Evolutionary conservation across 2,797 vertebrate species (phyloP), one percentile per base, ranked within the genome.

Genomic region (Onychomys leucogaster): DNA sequence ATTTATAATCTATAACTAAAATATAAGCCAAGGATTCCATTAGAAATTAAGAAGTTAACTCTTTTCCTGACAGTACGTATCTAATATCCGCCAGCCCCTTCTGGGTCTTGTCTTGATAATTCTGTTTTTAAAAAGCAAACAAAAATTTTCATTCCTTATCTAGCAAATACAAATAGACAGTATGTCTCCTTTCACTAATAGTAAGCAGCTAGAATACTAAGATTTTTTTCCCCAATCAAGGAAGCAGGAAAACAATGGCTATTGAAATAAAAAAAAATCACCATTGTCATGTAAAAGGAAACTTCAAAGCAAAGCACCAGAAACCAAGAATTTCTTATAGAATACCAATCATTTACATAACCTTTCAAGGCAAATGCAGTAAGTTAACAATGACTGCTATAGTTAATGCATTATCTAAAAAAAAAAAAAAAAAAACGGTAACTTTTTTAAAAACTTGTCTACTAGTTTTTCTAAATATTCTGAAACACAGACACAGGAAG

Each of bases 371-470:
- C 69, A 96, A 83, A n/a, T 73, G 52, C 41, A 10, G 41, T 73
- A 86, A 83, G 27, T 83, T 61, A 61, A 71, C 29, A 88, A 37
- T 89, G 82, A 96, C 71, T 80, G n/a, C 63, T 90, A 69, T 1
- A 25, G 8, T 32, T 55, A 49, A n/a, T 49, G 23, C 5, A 37
- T 71, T 93, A 93, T 14, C n/a, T 91, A n/a, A n/a, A n/a, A n/a
- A n/a, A n/a, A n/a, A n/a, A n/a, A 55, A 89, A 96, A 90, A 89
- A 96, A 90, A 91, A 37, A 57, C 55, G 65, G 41, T 85, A 89
- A 81, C 7, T 27, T 94, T 71, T 29, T 46, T 67, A 32, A 6
- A 5, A 34, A 37, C 32, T 67, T 52, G 19, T 49, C 25, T 75
- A 87, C 52, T 89, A 71, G 63, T 65, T 76, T 67, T 89, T 63